A percentile compares a stretch with the other conserved stretches of the same genome.
phyloP scores from a whole-genome alignment of 2,888 invertebrate genomes.

The Liodrosophila aerea region DNA sequence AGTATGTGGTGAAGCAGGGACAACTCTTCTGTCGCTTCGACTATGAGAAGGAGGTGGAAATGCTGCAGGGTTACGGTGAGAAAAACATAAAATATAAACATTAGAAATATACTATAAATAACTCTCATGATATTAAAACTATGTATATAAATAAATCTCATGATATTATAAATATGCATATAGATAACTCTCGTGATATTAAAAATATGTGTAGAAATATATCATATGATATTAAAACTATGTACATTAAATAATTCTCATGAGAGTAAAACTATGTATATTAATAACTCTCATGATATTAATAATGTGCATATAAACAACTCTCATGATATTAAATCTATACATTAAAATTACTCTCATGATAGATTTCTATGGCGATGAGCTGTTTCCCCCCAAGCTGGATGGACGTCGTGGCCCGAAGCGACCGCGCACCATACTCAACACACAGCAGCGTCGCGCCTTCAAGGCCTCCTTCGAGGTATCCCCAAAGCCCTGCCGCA shows the following conservation, averaged over 20 bases:
- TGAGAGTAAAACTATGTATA: conserved; percentile 51
- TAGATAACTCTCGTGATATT: conserved; percentile 10
- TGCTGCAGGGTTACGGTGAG: conserved; percentile 85
- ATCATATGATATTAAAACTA: no score
- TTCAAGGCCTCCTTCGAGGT: conserved; percentile 94
- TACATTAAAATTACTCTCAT: no score
- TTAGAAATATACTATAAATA: no score
- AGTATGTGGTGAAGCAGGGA: conserved; percentile 90
- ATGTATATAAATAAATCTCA: no score
- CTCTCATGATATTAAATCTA: no score
- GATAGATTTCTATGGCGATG: conserved; percentile 85
- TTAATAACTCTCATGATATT: conserved; percentile 10
- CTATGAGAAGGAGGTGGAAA: conserved; percentile 90
- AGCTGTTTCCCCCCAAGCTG: conserved; percentile 84
- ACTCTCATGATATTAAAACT: conserved; percentile 15
- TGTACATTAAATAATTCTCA: no score
- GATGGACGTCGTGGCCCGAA: conserved; percentile 90
- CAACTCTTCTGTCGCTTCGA: conserved; percentile 91
- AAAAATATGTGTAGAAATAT: no score
- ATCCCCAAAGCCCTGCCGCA: conserved; percentile 92
- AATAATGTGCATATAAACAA: no score
- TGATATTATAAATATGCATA: no score
- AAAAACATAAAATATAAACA: background rate
- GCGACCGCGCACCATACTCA: conserved; percentile 91
- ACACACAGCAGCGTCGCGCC: conserved; percentile 90